Evolutionary conservation across 2,113 vertebrate species (phyloP).

Genomic region (Mus spicilegus): DNA sequence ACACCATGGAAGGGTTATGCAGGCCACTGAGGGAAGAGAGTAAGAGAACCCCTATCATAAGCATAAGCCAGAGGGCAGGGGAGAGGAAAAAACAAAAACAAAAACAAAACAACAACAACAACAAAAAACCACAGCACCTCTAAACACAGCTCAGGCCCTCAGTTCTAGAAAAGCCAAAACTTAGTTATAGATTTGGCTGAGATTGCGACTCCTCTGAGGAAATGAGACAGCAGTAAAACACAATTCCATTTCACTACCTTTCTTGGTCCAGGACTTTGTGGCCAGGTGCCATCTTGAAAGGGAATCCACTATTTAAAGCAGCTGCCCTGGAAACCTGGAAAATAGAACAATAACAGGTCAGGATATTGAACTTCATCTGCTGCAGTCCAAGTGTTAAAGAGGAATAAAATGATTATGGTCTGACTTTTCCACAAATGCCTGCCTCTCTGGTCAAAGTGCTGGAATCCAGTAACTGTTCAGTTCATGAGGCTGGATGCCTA

Average conservation of each 20-base stretch:
- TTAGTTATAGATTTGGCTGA: background rate
- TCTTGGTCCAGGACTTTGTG: background rate
- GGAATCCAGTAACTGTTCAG: background rate
- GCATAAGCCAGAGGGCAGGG: background rate
- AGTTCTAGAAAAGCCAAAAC: background rate
- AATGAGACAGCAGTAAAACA: background rate
- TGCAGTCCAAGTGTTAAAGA: background rate
- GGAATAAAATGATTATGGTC: background rate
- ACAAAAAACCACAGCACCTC: too few species aligned
- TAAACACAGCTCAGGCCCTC: background rate
- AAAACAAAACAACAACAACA: too few species aligned
- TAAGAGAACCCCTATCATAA: too few species aligned
- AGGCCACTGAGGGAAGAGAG: accelerated
- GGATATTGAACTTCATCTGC: background rate
- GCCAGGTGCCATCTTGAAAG: background rate
- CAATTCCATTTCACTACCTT: background rate
- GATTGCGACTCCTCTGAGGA: too few species aligned
- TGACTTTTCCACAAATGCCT: background rate
- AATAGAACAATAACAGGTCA: background rate
- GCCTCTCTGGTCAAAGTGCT: background rate
- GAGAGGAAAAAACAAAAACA: background rate
- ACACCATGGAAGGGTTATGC: too few species aligned
- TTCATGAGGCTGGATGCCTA: background rate
- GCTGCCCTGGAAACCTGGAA: background rate
- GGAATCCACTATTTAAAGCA: background rate